Evolutionary conservation across 2,113 vertebrate genomes (phyloP).

Genomic region (Elgaria multicarinata): DNA sequence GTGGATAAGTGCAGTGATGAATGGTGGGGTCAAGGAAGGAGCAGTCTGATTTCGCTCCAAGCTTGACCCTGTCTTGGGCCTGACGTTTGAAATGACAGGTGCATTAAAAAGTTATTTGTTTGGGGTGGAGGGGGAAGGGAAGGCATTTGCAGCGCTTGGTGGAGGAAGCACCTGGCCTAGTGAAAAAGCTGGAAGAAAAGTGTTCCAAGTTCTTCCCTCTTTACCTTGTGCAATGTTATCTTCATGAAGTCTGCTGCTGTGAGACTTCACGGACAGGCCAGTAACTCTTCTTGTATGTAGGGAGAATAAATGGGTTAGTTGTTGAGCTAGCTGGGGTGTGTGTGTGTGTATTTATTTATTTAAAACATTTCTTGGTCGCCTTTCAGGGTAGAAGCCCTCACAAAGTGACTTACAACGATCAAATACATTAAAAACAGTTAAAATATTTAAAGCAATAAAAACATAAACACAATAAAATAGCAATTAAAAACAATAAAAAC

Average conservation of each 20-base stretch:
- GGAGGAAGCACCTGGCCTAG: slow-evolving; percentile 43
- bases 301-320: background rate
- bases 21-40: slow-evolving; percentile 71
- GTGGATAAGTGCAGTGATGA: slow-evolving; percentile 71
- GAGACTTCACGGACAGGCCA: background rate
- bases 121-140: slow-evolving; percentile 37
- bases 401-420: too few species aligned
- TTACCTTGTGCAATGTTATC: accelerated
- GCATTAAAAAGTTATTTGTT: slow-evolving; percentile 71
- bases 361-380: too few species aligned
- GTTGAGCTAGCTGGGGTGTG: background rate
- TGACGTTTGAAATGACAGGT: slow-evolving; percentile 71
- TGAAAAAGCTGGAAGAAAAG: background rate
- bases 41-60: slow-evolving; percentile 71
- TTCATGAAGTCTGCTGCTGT: background rate
- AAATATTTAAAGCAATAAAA: too few species aligned
- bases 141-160: slow-evolving; percentile 21
- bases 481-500: too few species aligned
- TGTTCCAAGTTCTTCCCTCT: slow-evolving; percentile 10
- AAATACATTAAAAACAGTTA: too few species aligned
- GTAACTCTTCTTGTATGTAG: background rate
- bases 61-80: slow-evolving; percentile 69
- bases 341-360: too few species aligned
- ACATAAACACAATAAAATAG: too few species aligned
- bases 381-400: too few species aligned